phyloP scores from a whole-genome alignment of 2,113 vertebrate species.

The Psilopsiagon aurifrons region DNA sequence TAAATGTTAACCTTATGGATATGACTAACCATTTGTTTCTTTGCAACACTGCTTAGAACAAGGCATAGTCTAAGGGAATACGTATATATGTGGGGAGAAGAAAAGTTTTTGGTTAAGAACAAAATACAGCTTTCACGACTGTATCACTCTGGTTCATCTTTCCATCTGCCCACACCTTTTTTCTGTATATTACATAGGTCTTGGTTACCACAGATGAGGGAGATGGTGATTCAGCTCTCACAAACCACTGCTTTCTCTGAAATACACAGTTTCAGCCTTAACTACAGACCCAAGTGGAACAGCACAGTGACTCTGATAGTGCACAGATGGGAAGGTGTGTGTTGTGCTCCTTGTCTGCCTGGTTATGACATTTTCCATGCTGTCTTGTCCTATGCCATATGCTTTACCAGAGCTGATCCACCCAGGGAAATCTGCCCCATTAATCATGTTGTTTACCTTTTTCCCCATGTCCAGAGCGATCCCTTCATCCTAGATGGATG shows the following conservation, averaged over 20 bases:
- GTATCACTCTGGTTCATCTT: background rate
- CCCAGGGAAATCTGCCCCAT: background rate
- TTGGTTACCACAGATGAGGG: background rate
- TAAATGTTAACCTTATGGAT: background rate
- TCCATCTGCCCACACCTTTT: background rate
- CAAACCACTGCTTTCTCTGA: background rate
- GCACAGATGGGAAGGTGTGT: background rate
- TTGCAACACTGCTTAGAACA: background rate
- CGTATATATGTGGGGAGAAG: background rate
- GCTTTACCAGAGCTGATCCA: background rate
- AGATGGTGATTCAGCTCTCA: background rate
- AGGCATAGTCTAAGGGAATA: background rate
- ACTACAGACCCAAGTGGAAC: rapidly evolving
- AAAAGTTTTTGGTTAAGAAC: background rate
- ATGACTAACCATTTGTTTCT: background rate
- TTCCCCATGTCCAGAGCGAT: background rate
- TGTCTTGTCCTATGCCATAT: rapidly evolving
- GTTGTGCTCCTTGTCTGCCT: background rate
- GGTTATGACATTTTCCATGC: background rate
- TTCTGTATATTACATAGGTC: background rate
- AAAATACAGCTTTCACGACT: background rate
- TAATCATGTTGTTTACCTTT: background rate
- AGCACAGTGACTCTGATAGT: background rate
- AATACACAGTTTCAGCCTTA: background rate
- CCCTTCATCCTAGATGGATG: background rate